Conservation (phyloP, 1,140 invertebrate species). For the Drosophila prosaltans region DNA sequence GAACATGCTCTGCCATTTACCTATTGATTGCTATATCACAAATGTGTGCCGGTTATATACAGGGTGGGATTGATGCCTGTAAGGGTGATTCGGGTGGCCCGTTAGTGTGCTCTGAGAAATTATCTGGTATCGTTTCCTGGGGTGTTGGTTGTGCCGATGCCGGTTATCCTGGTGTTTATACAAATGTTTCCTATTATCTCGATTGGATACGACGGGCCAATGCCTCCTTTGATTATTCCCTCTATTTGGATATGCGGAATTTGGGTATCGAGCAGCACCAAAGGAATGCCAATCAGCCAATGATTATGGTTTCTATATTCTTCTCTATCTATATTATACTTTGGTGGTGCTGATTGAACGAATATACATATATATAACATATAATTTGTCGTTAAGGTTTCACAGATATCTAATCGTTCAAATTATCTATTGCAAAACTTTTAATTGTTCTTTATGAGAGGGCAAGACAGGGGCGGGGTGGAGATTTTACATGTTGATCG, state of each 20-base stretch:
- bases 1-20: conserved; percentile 44
- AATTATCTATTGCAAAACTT: conserved; percentile 4
- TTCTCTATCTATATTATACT: background rate
- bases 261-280: background rate
- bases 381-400: no score
- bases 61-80: conserved; percentile 66
- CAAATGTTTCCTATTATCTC: conserved; percentile 86
- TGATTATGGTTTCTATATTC: background rate
- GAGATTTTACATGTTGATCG: background rate
- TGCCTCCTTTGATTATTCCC: conserved; percentile 23
- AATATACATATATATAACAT: background rate
- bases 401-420: conserved; percentile 1
- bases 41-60: conserved; percentile 65
- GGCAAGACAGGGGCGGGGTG: no score
- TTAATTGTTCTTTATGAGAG: no score
- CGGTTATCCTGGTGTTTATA: conserved; percentile 88
- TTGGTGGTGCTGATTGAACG: background rate
- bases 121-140: conserved; percentile 89
- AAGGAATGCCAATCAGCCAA: background rate
- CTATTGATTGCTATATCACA: conserved; percentile 39
- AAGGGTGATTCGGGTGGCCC: conserved; percentile 85
- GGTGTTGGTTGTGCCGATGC: conserved; percentile 87
- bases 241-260: background rate
- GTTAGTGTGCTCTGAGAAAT: conserved; percentile 83
- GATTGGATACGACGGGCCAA: conserved; percentile 84